Conservation (phyloP, 2,888 invertebrate species). For the Drosophila trichaetosa region DNA sequence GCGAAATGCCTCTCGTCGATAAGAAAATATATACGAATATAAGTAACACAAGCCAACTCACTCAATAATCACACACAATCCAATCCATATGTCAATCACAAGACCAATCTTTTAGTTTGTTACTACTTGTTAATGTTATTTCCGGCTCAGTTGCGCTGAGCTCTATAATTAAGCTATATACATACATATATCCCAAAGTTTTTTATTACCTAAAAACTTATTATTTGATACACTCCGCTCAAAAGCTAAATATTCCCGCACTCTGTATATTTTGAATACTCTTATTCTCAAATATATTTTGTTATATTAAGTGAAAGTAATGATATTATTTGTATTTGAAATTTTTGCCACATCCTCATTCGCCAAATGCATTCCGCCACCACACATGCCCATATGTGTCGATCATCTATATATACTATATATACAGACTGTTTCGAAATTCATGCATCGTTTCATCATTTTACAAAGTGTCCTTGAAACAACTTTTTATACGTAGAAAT, state of each 20-base stretch:
- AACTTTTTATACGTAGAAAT: conserved; percentile 33
- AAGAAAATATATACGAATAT: conserved; percentile 12
- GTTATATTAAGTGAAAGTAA: conserved; percentile 7
- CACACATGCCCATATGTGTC: conserved; percentile 21
- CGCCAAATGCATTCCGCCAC: conserved; percentile 22
- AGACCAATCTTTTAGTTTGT: conserved; percentile 33
- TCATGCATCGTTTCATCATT: conserved; percentile 37
- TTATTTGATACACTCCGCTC: neutral
- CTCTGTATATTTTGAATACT: neutral
- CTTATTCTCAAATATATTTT: conserved; percentile 6
- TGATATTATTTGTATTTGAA: conserved; percentile 6
- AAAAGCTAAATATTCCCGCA: neutral
- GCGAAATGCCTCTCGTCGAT: conserved; percentile 44
- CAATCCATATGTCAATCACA: conserved; percentile 26
- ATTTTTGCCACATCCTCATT: conserved; percentile 13
- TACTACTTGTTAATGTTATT: conserved; percentile 42
- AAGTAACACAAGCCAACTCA: conserved; percentile 12
- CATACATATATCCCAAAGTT: conserved; percentile 20
- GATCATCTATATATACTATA: conserved; percentile 16
- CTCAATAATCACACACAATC: conserved; percentile 33
- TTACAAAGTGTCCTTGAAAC: conserved; percentile 62
- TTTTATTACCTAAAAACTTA: neutral
- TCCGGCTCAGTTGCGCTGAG: conserved; percentile 31
- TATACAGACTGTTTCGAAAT: conserved; percentile 35
- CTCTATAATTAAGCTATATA: conserved; percentile 27